Conservation (phyloP, 2,113 vertebrate genomes). For the Eptesicus fuscus region DNA sequence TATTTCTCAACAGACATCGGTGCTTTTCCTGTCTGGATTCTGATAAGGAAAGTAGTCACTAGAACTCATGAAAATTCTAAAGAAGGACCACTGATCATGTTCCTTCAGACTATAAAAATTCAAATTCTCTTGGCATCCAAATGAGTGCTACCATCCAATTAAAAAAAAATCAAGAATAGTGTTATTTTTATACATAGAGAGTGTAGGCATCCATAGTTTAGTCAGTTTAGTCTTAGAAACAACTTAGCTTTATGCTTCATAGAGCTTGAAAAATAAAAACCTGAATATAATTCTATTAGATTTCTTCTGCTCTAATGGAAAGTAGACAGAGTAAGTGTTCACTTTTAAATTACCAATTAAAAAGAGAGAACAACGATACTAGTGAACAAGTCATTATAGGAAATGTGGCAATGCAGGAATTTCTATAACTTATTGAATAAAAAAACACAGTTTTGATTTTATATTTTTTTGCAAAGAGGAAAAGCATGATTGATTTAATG, state of each 20-base stretch:
- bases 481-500: not conserved
- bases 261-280: not conserved
- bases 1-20: not conserved
- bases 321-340: not conserved
- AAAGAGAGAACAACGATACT: not conserved
- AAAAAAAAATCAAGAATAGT: not conserved
- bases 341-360: not conserved
- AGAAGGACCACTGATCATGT: not conserved
- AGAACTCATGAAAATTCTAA: not conserved
- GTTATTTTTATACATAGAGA: not conserved
- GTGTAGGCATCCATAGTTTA: not conserved
- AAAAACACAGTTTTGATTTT: not conserved
- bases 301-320: not conserved
- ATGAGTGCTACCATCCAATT: not conserved
- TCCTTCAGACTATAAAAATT: not conserved
- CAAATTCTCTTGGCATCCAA: not conserved
- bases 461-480: not conserved
- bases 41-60: not conserved
- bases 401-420: not conserved
- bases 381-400: not conserved
- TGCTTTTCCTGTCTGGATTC: not conserved
- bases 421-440: not conserved
- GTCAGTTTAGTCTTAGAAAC: not conserved
- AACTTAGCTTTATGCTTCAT: not conserved
- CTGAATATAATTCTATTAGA: not conserved